Conservation (phyloP, 2,113 vertebrate genomes). For the Ginglymostoma cirratum region DNA sequence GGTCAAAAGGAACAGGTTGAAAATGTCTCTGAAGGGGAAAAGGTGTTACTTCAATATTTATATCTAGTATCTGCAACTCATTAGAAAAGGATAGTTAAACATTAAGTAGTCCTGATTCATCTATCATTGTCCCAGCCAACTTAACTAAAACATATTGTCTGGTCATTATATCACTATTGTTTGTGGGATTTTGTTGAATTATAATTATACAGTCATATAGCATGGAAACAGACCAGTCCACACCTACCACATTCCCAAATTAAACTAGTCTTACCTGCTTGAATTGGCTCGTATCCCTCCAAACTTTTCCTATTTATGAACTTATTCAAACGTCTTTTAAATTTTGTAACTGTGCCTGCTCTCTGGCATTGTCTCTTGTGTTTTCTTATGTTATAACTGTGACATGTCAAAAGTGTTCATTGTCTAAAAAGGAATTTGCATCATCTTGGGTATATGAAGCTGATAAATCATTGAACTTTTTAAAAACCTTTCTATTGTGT, state of each 20-base stretch:
- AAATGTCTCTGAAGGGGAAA: background rate
- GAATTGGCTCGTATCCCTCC: too few species aligned
- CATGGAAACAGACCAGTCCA: too few species aligned
- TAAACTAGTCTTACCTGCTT: too few species aligned
- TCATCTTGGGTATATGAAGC: background rate
- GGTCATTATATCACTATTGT: too few species aligned
- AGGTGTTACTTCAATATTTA: background rate
- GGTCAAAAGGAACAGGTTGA: background rate
- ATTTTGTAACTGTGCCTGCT: too few species aligned
- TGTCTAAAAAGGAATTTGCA: too few species aligned
- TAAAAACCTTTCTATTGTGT: background rate
- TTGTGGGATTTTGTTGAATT: too few species aligned
- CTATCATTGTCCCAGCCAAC: background rate
- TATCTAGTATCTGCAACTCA: background rate
- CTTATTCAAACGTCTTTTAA: too few species aligned
- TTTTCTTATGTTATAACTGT: background rate
- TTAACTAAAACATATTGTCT: background rate
- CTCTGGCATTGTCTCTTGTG: background rate
- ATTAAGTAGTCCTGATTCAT: background rate
- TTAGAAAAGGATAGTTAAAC: background rate
- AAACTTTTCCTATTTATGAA: too few species aligned
- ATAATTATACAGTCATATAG: too few species aligned
- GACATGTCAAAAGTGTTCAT: too few species aligned
- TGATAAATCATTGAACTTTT: background rate
- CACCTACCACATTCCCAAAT: too few species aligned